Conservation (phyloP, 2,797 vertebrate genomes). For the Sebastes trivittatus region DNA sequence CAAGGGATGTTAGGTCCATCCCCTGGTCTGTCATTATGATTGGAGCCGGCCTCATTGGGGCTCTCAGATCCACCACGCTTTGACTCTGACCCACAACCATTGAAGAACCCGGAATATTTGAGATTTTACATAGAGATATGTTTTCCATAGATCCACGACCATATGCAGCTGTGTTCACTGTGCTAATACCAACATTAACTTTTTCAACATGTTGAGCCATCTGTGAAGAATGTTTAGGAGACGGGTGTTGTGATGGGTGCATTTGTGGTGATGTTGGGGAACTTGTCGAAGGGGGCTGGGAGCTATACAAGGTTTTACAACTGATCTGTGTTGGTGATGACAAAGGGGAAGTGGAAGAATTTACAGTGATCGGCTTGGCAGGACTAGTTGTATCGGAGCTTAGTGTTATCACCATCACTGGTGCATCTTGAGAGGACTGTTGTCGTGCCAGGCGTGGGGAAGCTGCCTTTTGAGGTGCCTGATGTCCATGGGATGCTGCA, state of each 20-base stretch:
- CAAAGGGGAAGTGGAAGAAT: slow-evolving; percentile 90
- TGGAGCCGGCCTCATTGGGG: slow-evolving; percentile 89
- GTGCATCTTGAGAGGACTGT: slow-evolving; percentile 91
- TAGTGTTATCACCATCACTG: slow-evolving; percentile 92
- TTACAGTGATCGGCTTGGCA: slow-evolving; percentile 87
- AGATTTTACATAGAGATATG: slow-evolving; percentile 92
- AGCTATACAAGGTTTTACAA: slow-evolving; percentile 84
- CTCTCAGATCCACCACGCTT: slow-evolving; percentile 93
- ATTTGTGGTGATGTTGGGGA: slow-evolving; percentile 82
- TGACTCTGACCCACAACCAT: slow-evolving; percentile 86
- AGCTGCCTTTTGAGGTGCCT: slow-evolving; percentile 84
- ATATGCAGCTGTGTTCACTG: slow-evolving; percentile 81
- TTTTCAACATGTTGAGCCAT: slow-evolving; percentile 82
- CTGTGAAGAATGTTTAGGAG: slow-evolving; percentile 81
- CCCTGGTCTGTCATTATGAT: slow-evolving; percentile 99
- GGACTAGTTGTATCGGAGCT: slow-evolving; percentile 87
- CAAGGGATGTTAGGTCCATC: slow-evolving; percentile 97
- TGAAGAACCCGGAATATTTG: slow-evolving; percentile 87
- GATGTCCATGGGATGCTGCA: slow-evolving; percentile 87
- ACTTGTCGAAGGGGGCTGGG: slow-evolving; percentile 82
- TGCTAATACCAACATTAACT: slow-evolving; percentile 76
- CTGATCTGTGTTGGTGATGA: slow-evolving; percentile 89
- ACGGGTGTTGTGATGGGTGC: slow-evolving; percentile 76
- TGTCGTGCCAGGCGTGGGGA: slow-evolving; percentile 90
- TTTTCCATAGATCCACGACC: slow-evolving; percentile 89